Evolutionary conservation across 2,113 vertebrate genomes (phyloP), one percentile per base, ranked within the genome.

Genomic region (Pollachius pollachius): DNA sequence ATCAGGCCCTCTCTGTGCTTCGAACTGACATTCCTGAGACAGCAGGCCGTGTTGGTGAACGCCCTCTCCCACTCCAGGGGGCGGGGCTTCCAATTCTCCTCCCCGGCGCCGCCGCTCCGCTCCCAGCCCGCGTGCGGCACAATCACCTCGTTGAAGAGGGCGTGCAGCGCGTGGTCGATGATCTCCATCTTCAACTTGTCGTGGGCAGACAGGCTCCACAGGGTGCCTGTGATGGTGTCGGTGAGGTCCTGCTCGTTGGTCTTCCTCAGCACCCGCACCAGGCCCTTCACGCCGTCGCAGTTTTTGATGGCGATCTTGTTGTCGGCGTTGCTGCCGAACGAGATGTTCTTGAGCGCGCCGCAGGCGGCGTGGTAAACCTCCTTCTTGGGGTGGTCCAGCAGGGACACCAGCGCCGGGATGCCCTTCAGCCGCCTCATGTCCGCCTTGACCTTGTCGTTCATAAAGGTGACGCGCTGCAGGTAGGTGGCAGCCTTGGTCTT

Each of bases 111-210:
- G 52, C 67, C 85, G 34, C 80, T 91, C 68, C 90, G 88, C 82
- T 98, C 95, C 97, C 96, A 98, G 58, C 97, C 97, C 0, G 97
- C 98, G 85, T 88, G 96, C 0, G 96, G 95, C 78, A 98, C 94
- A 65, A 99, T 78, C 16, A 99, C 95, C 79, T 99, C 97, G 0
- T 97, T 95, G 0, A 93, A 95, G 63, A 99, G 84, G 2, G 97
- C 96, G 0, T 98, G 95, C 68, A 99, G 88, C 0, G 97, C 97
- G 0, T 98, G 96, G 82, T 99, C 97, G 84, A 99, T 97, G 0
- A 99, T 98, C 86, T 98, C 97, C 97, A 99, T 99, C 88, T 98
- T 99, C 70, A 99, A 96, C 0, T 94, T 95, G 84, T 99, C 97
- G 0, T 99, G 94, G 0, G 97, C 99, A 6, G 97, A 99, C 63